phyloP scores from a whole-genome alignment of 2,113 vertebrate genomes.

The Corythornis vintsioides region DNA sequence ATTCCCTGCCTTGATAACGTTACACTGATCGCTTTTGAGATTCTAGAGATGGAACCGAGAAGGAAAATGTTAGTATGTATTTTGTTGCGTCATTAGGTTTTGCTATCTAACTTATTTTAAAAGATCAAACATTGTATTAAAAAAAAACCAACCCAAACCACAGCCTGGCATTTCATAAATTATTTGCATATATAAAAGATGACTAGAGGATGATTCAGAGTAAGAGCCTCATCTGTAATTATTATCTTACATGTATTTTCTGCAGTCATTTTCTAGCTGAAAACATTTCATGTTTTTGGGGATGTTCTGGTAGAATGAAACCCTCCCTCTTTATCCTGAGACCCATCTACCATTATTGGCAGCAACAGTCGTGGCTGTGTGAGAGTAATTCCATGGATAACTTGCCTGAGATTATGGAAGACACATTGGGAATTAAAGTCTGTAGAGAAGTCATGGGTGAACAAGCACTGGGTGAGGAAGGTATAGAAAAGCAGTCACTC shows the following conservation, averaged over 20 bases:
- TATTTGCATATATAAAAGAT: not conserved
- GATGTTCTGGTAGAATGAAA: not conserved
- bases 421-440: not conserved
- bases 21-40: not conserved
- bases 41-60: not conserved
- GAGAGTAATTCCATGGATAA: not conserved
- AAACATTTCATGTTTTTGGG: not conserved
- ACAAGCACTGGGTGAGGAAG: not conserved
- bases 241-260: not conserved
- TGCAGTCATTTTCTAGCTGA: not conserved
- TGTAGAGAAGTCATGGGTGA: not conserved
- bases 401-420: not conserved
- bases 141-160: not conserved
- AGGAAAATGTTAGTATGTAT: not conserved
- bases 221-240: not conserved
- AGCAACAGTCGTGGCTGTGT: not conserved
- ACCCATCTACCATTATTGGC: accelerated
- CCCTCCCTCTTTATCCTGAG: not conserved
- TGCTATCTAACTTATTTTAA: not conserved
- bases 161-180: not conserved
- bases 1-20: not conserved
- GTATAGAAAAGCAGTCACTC: not conserved
- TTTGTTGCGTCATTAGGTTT: not conserved
- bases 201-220: not conserved
- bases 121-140: not conserved